phyloP scores from a whole-genome alignment of 2,797 vertebrate species.

The Cuniculus paca region DNA sequence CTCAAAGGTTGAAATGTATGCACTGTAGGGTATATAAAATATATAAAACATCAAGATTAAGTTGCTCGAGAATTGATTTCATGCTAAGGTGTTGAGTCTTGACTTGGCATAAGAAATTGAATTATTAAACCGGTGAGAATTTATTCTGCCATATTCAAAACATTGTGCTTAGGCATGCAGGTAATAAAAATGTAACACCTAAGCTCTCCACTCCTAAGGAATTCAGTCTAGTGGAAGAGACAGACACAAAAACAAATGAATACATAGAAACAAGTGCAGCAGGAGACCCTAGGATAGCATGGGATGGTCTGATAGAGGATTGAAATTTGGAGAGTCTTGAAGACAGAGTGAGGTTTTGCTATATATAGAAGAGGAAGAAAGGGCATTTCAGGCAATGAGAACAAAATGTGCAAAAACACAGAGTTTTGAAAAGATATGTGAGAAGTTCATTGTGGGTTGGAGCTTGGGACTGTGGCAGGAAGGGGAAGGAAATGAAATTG shows the following conservation, averaged over 20 bases:
- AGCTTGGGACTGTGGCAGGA: constrained; percentile 67
- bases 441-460: constrained; percentile 75
- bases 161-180: background rate
- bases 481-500: constrained; percentile 78
- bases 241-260: background rate
- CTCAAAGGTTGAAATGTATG: constrained; percentile 6
- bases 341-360: constrained; percentile 1
- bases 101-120: background rate
- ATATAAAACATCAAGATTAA: background rate
- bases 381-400: constrained; percentile 77
- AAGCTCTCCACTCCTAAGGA: background rate
- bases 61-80: constrained; percentile 25
- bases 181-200: constrained; percentile 14
- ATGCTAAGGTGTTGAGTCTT: background rate
- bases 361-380: constrained; percentile 49
- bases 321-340: background rate
- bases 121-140: constrained; percentile 12
- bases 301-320: background rate
- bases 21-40: background rate
- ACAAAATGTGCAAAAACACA: constrained; percentile 75
- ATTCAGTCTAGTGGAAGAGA: constrained; percentile 12
- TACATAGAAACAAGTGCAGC: background rate
- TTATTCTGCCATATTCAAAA: constrained; percentile 8
- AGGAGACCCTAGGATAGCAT: background rate
- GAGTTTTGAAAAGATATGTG: constrained; percentile 73